A percentile compares a stretch with the other conserved stretches of the same genome.
Evolutionary conservation across 2,113 vertebrate genomes (phyloP).

Genomic region (Leiothrix lutea): DNA sequence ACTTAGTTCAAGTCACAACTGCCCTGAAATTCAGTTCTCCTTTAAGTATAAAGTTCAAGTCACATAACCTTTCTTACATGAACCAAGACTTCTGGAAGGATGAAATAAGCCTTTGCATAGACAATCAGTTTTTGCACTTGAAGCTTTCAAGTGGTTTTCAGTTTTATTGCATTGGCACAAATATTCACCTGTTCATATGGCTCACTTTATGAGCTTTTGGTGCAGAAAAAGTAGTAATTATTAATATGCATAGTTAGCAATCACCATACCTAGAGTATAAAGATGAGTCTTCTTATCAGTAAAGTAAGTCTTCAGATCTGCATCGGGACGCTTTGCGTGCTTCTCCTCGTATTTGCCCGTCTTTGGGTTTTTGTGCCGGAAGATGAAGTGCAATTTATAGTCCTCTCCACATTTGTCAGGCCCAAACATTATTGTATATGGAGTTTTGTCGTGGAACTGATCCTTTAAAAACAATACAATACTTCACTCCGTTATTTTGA

Average conservation of each 20-base stretch:
- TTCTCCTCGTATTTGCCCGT: slow-evolving; percentile 94
- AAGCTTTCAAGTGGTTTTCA: background rate
- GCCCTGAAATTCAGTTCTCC: background rate
- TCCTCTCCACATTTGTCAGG: slow-evolving; percentile 99
- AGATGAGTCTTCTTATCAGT: slow-evolving; percentile 98
- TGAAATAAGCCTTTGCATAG: background rate
- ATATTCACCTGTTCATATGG: background rate
- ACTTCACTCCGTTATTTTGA: background rate
- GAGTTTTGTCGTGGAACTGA: slow-evolving; percentile 93
- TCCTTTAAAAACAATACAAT: slow-evolving; percentile 76
- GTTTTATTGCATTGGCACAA: background rate
- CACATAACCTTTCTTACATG: background rate
- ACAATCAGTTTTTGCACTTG: background rate
- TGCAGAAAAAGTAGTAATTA: background rate
- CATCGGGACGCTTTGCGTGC: slow-evolving; percentile 91
- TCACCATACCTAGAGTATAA: slow-evolving; percentile 84
- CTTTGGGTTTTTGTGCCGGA: slow-evolving; percentile 95
- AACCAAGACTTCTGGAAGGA: background rate
- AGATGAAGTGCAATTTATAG: slow-evolving; percentile 98
- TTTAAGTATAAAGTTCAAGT: background rate
- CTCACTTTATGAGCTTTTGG: background rate
- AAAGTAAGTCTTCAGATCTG: slow-evolving; percentile 91
- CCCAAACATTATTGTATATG: slow-evolving; percentile 98
- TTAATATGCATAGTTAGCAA: background rate
- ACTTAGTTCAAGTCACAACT: background rate